Base-by-base conservation (phyloP, 2,888 invertebrate species). In the Tetranychus piercei region DNA sequence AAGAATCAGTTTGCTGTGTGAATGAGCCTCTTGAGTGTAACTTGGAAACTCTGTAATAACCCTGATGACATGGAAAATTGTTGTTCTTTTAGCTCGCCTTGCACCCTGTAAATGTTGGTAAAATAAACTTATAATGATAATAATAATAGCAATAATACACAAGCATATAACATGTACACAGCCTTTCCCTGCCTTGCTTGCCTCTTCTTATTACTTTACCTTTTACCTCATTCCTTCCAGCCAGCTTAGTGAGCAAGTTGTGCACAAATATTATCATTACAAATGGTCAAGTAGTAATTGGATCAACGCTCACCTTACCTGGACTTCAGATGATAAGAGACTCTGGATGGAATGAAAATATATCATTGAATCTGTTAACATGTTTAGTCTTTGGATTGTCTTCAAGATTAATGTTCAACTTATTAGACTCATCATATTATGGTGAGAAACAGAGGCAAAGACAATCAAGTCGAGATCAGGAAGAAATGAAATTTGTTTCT, bases 1-100 rank as follows among this genome's bases (percentile, higher is more conserved):
- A 34, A 34, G 34, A 34, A 34, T 34, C 34, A 55, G 55, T 55
- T 55, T 55, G 55, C 11, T 9, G 9, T 15, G 55, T 55, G 55
- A 55, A 55, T 55, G 55, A 55, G 55, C 55, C 55, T 55, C 55
- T 55, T 55, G 55, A 55, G 55, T 55, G 55, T 55, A 55, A 55
- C 55, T 55, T 55, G 9, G 55, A 55, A 55, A 55, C 11, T 55
- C 15, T 55, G 55, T 55, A 55, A 55, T 55, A 55, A 55, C 55
- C 55, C 55, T 55, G 55, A 55, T 55, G 55, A 55, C 55, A 55
- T 55, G 15, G 55, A 15, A 55, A 55, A 55, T 55, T 55, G 55
- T 55, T 55, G 55, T 55, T 34, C 34, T 34, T 34, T 34, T 5
- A 34, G 34, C 34, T 34, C 34, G 34, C 34, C 34, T 34, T 34